phyloP scores from a whole-genome alignment of 2,113 vertebrate species.

The Paracanthobrama guichenoti region DNA sequence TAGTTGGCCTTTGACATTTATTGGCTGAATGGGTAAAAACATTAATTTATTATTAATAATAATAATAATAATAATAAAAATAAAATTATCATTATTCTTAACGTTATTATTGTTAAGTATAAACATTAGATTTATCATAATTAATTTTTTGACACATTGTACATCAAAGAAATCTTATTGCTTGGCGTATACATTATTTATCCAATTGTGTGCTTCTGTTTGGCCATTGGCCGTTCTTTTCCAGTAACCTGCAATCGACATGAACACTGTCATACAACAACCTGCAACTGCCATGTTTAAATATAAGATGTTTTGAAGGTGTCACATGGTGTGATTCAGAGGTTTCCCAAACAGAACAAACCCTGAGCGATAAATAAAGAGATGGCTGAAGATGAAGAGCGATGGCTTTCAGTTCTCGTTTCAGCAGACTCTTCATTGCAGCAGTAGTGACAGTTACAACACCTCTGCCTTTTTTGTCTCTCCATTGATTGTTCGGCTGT shows the following conservation, averaged over 20 bases:
- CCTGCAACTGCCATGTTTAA: neutral
- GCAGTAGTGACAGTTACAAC: conserved; percentile 13
- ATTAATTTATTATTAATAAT: too few relatives aligned
- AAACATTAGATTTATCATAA: too few relatives aligned
- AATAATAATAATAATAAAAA: too few relatives aligned
- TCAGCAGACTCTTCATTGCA: conserved; percentile 18
- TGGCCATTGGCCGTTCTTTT: neutral
- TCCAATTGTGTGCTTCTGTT: neutral
- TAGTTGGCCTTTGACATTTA: too few relatives aligned
- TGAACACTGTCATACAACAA: neutral
- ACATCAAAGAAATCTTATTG: neutral
- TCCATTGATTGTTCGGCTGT: conserved; percentile 68
- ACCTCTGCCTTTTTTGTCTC: conserved; percentile 40
- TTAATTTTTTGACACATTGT: too few relatives aligned
- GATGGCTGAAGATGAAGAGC: conserved; percentile 6
- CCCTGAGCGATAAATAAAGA: neutral
- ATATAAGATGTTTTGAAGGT: neutral
- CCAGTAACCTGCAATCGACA: neutral
- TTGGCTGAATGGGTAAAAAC: too few relatives aligned
- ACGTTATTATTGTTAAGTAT: too few relatives aligned
- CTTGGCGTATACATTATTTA: neutral
- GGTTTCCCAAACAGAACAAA: neutral
- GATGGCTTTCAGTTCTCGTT: conserved; percentile 19
- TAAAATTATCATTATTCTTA: too few relatives aligned
- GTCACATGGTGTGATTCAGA: neutral